phyloP scores from a whole-genome alignment of 2,888 invertebrate genomes.

The Xestia sexstrigata region DNA sequence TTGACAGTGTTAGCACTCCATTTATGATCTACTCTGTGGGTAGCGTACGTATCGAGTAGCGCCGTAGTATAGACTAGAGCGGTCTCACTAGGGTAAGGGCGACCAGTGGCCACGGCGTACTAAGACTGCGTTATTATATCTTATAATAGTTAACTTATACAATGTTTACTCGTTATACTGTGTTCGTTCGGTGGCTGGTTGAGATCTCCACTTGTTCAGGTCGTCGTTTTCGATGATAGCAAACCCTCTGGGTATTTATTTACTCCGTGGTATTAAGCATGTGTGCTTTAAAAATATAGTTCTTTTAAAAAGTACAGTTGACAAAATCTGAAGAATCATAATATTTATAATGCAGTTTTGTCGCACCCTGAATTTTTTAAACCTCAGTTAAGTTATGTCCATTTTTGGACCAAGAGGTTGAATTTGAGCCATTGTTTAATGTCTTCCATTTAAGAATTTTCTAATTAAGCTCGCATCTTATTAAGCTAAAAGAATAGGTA shows the following conservation, averaged over 20 bases:
- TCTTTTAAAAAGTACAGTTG: not conserved
- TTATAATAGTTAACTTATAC: constrained; percentile 72
- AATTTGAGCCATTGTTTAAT: constrained; percentile 17
- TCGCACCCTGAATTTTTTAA: not conserved
- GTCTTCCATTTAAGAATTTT: constrained; percentile 25
- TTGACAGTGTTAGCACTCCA: constrained; percentile 22
- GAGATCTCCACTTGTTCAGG: constrained; percentile 51
- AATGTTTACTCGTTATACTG: constrained; percentile 83
- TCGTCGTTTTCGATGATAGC: constrained; percentile 61
- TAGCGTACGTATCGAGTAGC: constrained; percentile 80
- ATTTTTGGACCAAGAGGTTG: constrained; percentile 24
- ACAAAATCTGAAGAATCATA: not conserved
- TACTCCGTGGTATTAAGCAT: constrained; percentile 15
- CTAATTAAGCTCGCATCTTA: not conserved
- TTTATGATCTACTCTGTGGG: constrained; percentile 42
- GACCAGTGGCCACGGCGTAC: constrained; percentile 80
- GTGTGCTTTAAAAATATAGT: not conserved
- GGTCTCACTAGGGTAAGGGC: constrained; percentile 81
- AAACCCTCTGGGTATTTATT: constrained; percentile 40
- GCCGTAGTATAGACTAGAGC: constrained; percentile 78
- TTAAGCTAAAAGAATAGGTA: not conserved
- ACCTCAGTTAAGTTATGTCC: not conserved
- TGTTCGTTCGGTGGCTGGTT: constrained; percentile 67
- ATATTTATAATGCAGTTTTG: not conserved
- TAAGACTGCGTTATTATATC: constrained; percentile 87